Base-by-base conservation (phyloP, 2,797 vertebrate genomes). In the Zenarchopterus dispar region DNA sequence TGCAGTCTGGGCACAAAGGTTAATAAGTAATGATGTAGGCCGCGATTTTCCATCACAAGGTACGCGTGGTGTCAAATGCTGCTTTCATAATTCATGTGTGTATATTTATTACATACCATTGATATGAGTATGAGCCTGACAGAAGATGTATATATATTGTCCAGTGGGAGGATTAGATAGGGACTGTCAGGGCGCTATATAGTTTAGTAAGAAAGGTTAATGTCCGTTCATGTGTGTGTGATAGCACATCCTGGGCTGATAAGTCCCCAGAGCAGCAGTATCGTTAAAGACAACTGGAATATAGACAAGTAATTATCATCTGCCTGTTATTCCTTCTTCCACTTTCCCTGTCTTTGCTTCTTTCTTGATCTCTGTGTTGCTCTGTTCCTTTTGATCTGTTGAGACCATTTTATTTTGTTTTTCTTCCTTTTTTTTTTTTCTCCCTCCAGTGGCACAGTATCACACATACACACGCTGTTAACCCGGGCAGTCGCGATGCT, bases 141-240 rank as follows among this genome's bases (percentile, higher is more conserved):
- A 63, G 51, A 9, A 61, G 61, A 23, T 23, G 64, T 73, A 52
- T 85, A 84, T 84, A 76, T 84, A 77, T 80, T 70, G 79, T 84
- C 82, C 83, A 80, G 47, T 67, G 52, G 61, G 52, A 70, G 33
- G 24, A 5, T 5, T 48, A 84, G 89, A 93, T 91, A 88, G 84
- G 65, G 45, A 52, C 54, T 43, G 67, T 74, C 62, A 53, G 59
- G 73, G 28, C 67, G 43, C 70, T 78, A 33, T 79, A 73, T 70
- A 65, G 67, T 82, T 81, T 58, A 77, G 18, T 33, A 36, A 46
- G 46, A 79, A 80, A 88, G 80, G 82, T 85, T 87, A 80, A 78
- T 57, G 68, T 76, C 75, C 77, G 46, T 73, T 75, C 67, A 67
- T 82, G 80, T 23, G 10, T 70, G 72, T 84, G 76, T 80, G 84